phyloP scores from a whole-genome alignment of 1,140 invertebrate species.

The Proales similis region DNA sequence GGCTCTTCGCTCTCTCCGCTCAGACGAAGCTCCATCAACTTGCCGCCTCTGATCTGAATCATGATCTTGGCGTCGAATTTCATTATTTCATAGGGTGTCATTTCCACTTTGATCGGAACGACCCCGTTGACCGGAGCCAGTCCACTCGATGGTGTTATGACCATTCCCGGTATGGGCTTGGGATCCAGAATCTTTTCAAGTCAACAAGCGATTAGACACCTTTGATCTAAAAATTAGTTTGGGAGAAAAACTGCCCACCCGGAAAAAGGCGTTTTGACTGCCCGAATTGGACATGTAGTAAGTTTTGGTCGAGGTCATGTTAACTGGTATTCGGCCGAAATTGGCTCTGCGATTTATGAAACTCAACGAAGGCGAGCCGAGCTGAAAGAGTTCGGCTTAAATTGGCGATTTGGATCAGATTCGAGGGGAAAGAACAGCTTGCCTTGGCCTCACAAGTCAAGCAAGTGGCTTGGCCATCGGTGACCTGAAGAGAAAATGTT shows the following conservation, averaged over 20 bases:
- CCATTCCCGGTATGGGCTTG: slow-evolving; percentile 49
- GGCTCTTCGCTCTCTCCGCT: slow-evolving; percentile 51
- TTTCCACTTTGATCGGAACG: slow-evolving; percentile 44
- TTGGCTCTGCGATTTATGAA: slow-evolving; percentile 48
- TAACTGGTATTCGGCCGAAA: slow-evolving; percentile 50
- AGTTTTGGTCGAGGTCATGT: slow-evolving; percentile 46
- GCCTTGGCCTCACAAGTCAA: slow-evolving; percentile 49
- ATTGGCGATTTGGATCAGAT: not conserved
- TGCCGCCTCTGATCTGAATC: slow-evolving; percentile 47
- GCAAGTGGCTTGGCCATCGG: slow-evolving; percentile 43
- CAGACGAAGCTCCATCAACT: slow-evolving; percentile 48
- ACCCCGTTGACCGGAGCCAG: slow-evolving; percentile 49
- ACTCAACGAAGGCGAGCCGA: slow-evolving; percentile 47
- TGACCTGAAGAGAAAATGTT: slow-evolving; percentile 47
- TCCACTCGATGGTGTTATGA: slow-evolving; percentile 47
- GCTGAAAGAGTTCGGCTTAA: slow-evolving; percentile 40
- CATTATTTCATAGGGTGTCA: slow-evolving; percentile 48
- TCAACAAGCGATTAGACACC: not conserved
- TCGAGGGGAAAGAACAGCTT: not conserved
- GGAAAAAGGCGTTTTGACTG: slow-evolving; percentile 50
- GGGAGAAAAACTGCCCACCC: slow-evolving; percentile 42
- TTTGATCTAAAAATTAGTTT: not conserved
- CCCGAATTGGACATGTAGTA: slow-evolving; percentile 48
- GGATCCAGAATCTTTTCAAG: slow-evolving; percentile 47
- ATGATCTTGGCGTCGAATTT: slow-evolving; percentile 52